These are phyloP conservation scores for Seriola dumerili DNA, from an alignment of 2,113 vertebrate species.

Conservation along the genomic window DNA sequence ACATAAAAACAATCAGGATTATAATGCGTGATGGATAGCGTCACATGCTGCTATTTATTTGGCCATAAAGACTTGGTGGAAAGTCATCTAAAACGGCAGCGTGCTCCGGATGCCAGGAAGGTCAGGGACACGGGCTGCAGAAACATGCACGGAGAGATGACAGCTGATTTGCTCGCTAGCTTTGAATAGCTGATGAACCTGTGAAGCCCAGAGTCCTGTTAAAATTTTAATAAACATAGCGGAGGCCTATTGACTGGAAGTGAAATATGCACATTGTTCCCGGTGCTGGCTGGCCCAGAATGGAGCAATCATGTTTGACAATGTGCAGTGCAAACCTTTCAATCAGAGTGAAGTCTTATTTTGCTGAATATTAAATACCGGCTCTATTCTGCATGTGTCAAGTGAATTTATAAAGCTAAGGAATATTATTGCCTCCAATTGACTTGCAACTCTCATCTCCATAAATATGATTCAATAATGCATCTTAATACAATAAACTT, in stretches of 20 bases:
- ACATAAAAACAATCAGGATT: constrained; percentile 87
- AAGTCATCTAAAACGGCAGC: constrained; percentile 77
- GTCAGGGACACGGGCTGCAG: constrained; percentile 76
- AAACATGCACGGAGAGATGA: constrained; percentile 78
- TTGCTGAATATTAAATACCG: constrained; percentile 83
- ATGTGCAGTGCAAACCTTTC: constrained; percentile 86
- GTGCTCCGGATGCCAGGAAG: constrained; percentile 79
- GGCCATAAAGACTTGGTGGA: constrained; percentile 82
- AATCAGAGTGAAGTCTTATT: constrained; percentile 82
- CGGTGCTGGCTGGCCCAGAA: constrained; percentile 77
- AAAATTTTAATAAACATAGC: constrained; percentile 91
- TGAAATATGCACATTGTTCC: constrained; percentile 87
- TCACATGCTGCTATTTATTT: constrained; percentile 83
- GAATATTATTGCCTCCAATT: constrained; percentile 81
- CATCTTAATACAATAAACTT: constrained; percentile 57
- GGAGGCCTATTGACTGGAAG: constrained; percentile 86
- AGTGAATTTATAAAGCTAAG: constrained; percentile 81
- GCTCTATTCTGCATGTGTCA: constrained; percentile 78
- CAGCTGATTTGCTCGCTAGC: constrained; percentile 81
- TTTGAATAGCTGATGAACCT: constrained; percentile 89
- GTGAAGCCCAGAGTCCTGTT: constrained; percentile 83
- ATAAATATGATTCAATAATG: constrained; percentile 78
- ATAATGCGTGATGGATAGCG: constrained; percentile 82
- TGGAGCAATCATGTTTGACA: constrained; percentile 86
- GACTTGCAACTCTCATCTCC: constrained; percentile 74